These are phyloP conservation scores for Empis stercorea DNA, from an alignment of 2,888 invertebrate genomes.

Conservation along the genomic window DNA sequence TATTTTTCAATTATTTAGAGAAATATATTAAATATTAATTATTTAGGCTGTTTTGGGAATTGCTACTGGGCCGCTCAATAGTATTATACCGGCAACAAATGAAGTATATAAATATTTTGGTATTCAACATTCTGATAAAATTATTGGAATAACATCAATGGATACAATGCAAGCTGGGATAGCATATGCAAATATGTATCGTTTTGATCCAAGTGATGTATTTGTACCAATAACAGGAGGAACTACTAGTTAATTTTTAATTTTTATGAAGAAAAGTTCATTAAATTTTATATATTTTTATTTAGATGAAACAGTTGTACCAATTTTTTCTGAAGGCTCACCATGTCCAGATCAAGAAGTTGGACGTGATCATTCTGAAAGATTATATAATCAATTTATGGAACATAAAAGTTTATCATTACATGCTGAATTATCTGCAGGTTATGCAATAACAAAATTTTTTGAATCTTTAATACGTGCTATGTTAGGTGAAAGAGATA, in stretches of 20 bases:
- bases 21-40: neutral
- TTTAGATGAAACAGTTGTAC: constrained; percentile 13
- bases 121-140: constrained; percentile 12
- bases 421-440: constrained; percentile 8
- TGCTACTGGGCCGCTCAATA: constrained; percentile 14
- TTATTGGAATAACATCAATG: constrained; percentile 14
- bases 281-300: neutral
- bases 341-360: constrained; percentile 8
- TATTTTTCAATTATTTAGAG: neutral
- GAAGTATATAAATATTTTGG: constrained; percentile 12
- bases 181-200: constrained; percentile 9
- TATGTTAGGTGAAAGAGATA: constrained; percentile 11
- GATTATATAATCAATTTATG: constrained; percentile 9
- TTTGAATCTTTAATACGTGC: constrained; percentile 14
- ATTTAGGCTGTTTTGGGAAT: constrained; percentile 14
- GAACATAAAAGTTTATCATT: constrained; percentile 7
- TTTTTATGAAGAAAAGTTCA: too few relatives aligned
- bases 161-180: constrained; percentile 14
- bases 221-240: constrained; percentile 15
- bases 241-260: constrained; percentile 10
- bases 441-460: constrained; percentile 12
- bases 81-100: constrained; percentile 12
- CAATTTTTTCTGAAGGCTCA: constrained; percentile 14
- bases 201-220: constrained; percentile 12
- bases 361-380: constrained; percentile 9